phyloP scores from a whole-genome alignment of 2,888 invertebrate species.

The Agrotis exclamationis region DNA sequence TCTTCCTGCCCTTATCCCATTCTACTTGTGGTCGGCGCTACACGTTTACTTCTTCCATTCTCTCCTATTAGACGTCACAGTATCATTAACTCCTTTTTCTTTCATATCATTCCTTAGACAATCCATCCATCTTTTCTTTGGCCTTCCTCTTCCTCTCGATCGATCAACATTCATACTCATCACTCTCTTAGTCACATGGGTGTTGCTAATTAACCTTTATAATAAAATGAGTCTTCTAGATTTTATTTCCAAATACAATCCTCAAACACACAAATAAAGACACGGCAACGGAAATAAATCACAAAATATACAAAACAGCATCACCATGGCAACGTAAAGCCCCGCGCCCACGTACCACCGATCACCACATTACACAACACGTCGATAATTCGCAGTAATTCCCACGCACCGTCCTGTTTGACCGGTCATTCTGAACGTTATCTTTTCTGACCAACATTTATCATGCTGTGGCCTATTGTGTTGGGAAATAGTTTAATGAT shows the following conservation, averaged over 20 bases:
- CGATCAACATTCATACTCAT: too few relatives aligned
- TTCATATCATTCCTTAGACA: too few relatives aligned
- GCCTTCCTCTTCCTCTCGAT: too few relatives aligned
- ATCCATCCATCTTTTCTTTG: too few relatives aligned
- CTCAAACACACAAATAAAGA: neutral
- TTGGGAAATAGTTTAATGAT: constrained; percentile 20
- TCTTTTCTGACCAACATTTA: constrained; percentile 41
- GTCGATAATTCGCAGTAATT: constrained; percentile 36
- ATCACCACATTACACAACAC: constrained; percentile 20
- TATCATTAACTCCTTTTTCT: too few relatives aligned
- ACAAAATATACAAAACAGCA: constrained; percentile 3
- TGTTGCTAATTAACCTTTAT: neutral
- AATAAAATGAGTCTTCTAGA: too few relatives aligned
- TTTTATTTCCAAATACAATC: neutral
- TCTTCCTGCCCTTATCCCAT: too few relatives aligned
- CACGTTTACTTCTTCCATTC: too few relatives aligned
- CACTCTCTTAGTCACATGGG: too few relatives aligned
- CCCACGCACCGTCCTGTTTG: constrained; percentile 39
- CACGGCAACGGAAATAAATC: neutral
- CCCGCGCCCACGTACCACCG: constrained; percentile 6
- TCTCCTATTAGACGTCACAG: too few relatives aligned
- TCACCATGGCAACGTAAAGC: constrained; percentile 19
- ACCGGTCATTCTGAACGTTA: constrained; percentile 37
- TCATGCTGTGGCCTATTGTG: constrained; percentile 21
- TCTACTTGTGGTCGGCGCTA: too few relatives aligned